phyloP scores from a whole-genome alignment of 2,113 vertebrate genomes.

The Indicator maculatus region DNA sequence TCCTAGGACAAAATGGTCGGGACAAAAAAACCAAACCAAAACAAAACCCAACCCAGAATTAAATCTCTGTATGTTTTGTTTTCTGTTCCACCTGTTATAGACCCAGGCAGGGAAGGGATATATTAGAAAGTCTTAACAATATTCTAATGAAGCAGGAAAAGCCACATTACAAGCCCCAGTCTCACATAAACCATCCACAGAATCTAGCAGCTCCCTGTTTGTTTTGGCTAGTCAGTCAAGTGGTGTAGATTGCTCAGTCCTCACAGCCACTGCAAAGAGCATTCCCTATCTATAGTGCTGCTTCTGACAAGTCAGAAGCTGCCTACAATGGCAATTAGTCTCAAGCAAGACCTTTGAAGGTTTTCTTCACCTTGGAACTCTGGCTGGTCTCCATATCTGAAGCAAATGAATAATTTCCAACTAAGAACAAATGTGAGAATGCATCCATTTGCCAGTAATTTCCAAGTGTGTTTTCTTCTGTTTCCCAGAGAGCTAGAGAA shows the following conservation, averaged over 20 bases:
- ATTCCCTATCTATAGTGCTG: neutral
- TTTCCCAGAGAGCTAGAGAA: slow-evolving; percentile 51
- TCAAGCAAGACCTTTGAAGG: neutral
- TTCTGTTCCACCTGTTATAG: neutral
- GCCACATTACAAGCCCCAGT: neutral
- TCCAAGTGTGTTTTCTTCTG: slow-evolving; percentile 40
- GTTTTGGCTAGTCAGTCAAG: neutral
- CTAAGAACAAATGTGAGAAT: neutral
- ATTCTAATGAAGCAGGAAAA: neutral
- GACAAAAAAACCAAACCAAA: neutral
- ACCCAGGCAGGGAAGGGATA: neutral
- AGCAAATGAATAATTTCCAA: neutral
- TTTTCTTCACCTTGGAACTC: neutral
- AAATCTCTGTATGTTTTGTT: neutral
- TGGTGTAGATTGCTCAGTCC: neutral
- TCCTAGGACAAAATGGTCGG: neutral
- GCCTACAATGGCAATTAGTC: neutral
- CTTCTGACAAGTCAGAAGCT: neutral
- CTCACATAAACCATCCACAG: neutral
- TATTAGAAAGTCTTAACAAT: neutral
- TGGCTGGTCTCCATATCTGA: neutral
- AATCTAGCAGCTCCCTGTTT: accelerated
- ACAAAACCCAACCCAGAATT: neutral
- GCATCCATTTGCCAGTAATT: neutral
- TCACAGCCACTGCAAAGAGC: neutral